A percentile compares a stretch with the other conserved stretches of the same genome.
These are phyloP conservation scores for Typhlichthys eigenmanni DNA, from an alignment of 2,797 vertebrate genomes.

Conservation along the genomic window DNA sequence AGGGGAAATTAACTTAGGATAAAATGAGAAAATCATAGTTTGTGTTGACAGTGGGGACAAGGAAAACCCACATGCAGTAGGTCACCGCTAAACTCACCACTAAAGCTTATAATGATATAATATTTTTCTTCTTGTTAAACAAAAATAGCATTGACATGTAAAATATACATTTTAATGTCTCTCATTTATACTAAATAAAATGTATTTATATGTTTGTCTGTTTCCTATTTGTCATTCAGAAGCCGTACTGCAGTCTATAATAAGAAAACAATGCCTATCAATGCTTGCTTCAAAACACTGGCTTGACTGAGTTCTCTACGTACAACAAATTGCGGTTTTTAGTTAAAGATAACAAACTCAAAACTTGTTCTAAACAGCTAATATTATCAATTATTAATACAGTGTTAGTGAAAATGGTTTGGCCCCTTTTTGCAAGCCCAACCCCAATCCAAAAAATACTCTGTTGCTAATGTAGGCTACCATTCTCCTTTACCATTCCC, in stretches of 20 bases:
- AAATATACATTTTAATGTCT: conserved; percentile 91
- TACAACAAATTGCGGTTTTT: conserved; percentile 83
- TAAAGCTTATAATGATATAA: conserved; percentile 88
- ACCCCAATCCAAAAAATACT: conserved; percentile 61
- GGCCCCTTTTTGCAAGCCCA: conserved; percentile 60
- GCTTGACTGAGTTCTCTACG: conserved; percentile 84
- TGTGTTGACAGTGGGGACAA: conserved; percentile 73
- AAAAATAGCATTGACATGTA: conserved; percentile 99
- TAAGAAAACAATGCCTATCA: conserved; percentile 85
- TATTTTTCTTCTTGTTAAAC: conserved; percentile 83
- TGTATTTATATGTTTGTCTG: conserved; percentile 78
- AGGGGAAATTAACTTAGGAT: conserved; percentile 76
- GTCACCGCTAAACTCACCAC: conserved; percentile 91
- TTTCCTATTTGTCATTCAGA: conserved; percentile 86
- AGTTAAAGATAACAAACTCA: conserved; percentile 91
- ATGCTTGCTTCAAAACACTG: conserved; percentile 85
- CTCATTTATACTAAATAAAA: conserved; percentile 94
- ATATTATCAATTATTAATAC: conserved; percentile 86
- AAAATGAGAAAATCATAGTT: conserved; percentile 73
- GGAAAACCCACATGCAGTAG: conserved; percentile 85
- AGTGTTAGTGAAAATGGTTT: conserved; percentile 83
- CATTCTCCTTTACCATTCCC: conserved; percentile 30
- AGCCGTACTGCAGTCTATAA: conserved; percentile 84
- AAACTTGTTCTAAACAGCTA: conserved; percentile 88
- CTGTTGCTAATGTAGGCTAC: conserved; percentile 47